These are phyloP conservation scores for Hormaphis cornu DNA, from an alignment of 1,140 invertebrate species.

Conservation along the genomic window DNA sequence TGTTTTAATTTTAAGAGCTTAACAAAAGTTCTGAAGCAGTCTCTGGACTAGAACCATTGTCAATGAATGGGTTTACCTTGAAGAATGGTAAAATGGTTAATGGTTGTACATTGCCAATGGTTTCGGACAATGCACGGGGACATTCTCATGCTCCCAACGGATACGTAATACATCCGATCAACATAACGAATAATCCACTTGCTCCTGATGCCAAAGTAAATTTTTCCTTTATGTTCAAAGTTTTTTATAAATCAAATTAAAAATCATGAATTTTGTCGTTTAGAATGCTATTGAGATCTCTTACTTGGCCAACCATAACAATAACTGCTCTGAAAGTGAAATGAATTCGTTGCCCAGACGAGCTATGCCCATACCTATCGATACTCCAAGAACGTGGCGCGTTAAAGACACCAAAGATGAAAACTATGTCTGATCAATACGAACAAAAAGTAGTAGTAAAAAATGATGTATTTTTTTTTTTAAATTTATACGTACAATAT, in stretches of 20 bases:
- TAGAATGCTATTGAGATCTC: constrained; percentile 37
- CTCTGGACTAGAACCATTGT: constrained; percentile 37
- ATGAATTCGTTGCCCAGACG: constrained; percentile 15
- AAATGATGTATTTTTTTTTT: background rate
- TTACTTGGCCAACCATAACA: constrained; percentile 34
- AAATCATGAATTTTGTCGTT: constrained; percentile 3
- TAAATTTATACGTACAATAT: background rate
- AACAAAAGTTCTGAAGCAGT: constrained; percentile 33
- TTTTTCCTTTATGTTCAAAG: background rate
- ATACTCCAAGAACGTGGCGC: constrained; percentile 9
- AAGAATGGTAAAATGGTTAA: constrained; percentile 32
- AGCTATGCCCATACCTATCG: constrained; percentile 7
- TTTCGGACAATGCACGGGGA: constrained; percentile 19
- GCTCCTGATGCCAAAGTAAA: constrained; percentile 48
- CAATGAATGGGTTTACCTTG: constrained; percentile 34
- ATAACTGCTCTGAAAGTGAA: constrained; percentile 33
- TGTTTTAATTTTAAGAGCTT: background rate
- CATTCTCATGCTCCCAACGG: constrained; percentile 29
- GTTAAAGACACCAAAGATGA: constrained; percentile 16
- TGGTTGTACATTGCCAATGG: constrained; percentile 13
- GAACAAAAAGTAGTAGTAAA: background rate
- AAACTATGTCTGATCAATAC: background rate
- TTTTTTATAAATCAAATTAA: background rate
- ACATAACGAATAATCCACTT: constrained; percentile 60
- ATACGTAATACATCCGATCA: constrained; percentile 42